Conservation (phyloP, 2,113 vertebrate genomes). For the Cinclus mexicanus region DNA sequence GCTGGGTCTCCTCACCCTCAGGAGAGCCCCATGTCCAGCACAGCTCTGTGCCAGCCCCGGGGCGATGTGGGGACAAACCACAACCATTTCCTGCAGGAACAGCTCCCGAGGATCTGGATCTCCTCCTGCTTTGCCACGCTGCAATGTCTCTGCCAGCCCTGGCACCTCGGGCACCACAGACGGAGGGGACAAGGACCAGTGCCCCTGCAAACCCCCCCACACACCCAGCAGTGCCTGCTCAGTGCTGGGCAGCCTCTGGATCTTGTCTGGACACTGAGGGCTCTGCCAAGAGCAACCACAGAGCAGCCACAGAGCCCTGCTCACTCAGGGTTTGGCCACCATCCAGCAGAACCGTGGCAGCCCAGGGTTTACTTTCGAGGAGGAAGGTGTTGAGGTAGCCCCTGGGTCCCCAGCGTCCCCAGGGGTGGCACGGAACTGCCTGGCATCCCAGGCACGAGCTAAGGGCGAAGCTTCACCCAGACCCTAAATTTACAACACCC, state of each 20-base stretch:
- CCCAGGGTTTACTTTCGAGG: conserved; percentile 31
- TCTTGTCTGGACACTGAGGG: neutral
- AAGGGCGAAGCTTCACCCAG: neutral
- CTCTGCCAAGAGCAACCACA: conserved; percentile 29
- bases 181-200: fast-evolving
- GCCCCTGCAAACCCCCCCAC: neutral
- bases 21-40: fast-evolving
- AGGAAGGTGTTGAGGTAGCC: neutral
- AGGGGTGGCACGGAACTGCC: fast-evolving
- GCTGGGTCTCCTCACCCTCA: fast-evolving
- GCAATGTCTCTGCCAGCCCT: neutral
- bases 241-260: neutral
- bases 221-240: neutral
- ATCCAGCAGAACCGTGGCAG: neutral
- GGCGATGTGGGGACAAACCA: neutral
- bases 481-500: fast-evolving
- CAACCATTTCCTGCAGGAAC: neutral
- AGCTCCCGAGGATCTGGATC: neutral
- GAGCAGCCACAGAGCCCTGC: neutral
- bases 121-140: neutral
- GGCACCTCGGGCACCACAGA: neutral
- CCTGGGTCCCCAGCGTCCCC: neutral
- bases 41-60: neutral
- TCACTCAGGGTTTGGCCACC: conserved; percentile 49
- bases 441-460: fast-evolving